Percentiles rank a stretch among this genome's conserved stretches.
Conservation (phyloP, 2,113 vertebrate genomes). For the Pterocles gutturalis region DNA sequence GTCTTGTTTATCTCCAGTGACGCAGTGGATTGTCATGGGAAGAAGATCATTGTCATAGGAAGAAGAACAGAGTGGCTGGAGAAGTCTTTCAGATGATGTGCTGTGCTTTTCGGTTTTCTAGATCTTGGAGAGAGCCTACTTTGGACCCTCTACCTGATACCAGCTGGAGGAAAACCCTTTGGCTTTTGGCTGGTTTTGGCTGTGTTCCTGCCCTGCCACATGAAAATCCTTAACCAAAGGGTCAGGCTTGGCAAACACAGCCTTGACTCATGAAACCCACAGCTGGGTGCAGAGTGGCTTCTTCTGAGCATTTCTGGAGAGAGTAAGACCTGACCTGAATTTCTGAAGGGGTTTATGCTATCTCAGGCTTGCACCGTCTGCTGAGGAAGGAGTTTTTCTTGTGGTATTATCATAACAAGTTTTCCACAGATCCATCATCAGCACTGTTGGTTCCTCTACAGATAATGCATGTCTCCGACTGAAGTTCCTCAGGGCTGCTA, state of each 20-base stretch:
- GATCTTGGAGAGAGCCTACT: not conserved
- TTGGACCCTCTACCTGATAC: not conserved
- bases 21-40: not conserved
- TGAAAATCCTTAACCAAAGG: not conserved
- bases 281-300: rapidly evolving
- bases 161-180: not conserved
- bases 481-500: not conserved
- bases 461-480: not conserved
- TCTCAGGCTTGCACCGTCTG: not conserved
- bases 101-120: not conserved
- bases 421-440: not conserved
- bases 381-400: not conserved
- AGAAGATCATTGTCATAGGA: not conserved
- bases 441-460: not conserved
- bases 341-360: not conserved
- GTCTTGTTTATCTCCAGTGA: not conserved
- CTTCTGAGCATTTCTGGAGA: not conserved
- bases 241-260: not conserved
- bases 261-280: rapidly evolving
- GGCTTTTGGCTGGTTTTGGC: not conserved
- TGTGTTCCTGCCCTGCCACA: not conserved
- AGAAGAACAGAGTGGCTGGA: not conserved
- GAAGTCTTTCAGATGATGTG: not conserved
- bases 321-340: not conserved
- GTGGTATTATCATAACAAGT: not conserved